Evolutionary conservation across 2,113 vertebrate genomes (phyloP), one percentile per base, ranked within the genome.

Genomic region (Amphiprion percula): DNA sequence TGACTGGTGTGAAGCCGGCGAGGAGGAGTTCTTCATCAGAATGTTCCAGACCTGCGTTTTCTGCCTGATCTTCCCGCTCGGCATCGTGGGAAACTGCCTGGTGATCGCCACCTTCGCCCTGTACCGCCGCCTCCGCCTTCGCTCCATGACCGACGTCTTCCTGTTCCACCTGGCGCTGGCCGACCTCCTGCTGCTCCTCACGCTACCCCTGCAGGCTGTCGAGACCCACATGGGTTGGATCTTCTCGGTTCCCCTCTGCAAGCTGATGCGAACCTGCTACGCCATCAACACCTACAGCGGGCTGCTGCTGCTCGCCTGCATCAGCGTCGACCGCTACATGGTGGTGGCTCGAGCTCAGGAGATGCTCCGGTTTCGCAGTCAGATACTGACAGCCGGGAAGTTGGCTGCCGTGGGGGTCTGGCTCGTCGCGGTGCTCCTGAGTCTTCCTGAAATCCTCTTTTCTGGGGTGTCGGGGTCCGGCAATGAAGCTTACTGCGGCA

Each of bases 321-420:
- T 99, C 88, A 98, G 97, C 0, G 74, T 96, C 0, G 97, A 99
- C 74, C 97, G 97, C 85, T 99, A 98, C 10, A 64, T 97, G 84
- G 95, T 94, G 83, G 96, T 99, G 0, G 95, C 94, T 0, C 91
- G 89, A 17, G 91, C 96, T 1, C 89, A 94, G 0, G 17, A 88
- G 0, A 91, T 93, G 33, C 88, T 85, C 0, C 90, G 89, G 33
- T 89, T 92, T 30, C 95, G 93, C 26, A 84, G 77, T 0, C 81
- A 76, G 4, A 90, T 90, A 2, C 68, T 93, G 0, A 67, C 23
- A 6, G 77, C 71, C 0, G 95, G 95, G 46, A 95, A 88, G 63
- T 8, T 94, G 12, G 76, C 82, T 0, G 94, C 89, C 0, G 44
- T 92, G 0, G 26, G 80, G 0, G 94, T 96, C 52, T 97, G 97